Base-by-base conservation (phyloP, 2,888 invertebrate species). In the Pristionchus arcanus region DNA sequence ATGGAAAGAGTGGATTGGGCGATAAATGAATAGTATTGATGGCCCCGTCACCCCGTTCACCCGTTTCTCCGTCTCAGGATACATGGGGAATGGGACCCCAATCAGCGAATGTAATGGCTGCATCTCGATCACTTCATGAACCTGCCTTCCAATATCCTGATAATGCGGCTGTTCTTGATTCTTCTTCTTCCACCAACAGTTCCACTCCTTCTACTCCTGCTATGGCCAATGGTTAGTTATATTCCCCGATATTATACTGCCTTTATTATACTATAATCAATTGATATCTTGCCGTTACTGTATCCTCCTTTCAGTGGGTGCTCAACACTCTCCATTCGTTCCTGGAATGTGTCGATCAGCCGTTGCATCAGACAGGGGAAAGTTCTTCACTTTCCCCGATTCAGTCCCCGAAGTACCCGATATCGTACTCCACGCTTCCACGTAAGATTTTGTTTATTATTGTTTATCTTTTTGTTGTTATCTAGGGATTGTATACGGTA, bases 181-280 rank as follows among this genome's bases (percentile, higher is more conserved):
- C 93, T 25, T 94, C 93, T 2, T 93, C 93, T 4, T 94, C 94
- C 7, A 94, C 94, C 16, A 94, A 94, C 81, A 94, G 94, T 90
- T 94, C 94, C 31, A 93, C 94, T 19, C 94, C 94, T 5, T 93
- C 94, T 34, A 94, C 94, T 53, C 94, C 94, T 55, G 94, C 93
- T 19, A 49, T 92, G 88, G 91, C 91, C 31, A 87, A 86, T 90
- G 74, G 87, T 88, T 21, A 88, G 87, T 55, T n/a, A 21, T 31
- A 49, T 2, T 16, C 31, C 16, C 71, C 34, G 3, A 7, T 16
- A 66, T n/a, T n/a, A 2, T 4, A 9, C 71, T 71, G 1, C 71
- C 21, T 71, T 31, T 21, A n/a, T 31, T 31, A 53, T 16, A 5
- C 49, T 83, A 11, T 13, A 49, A 49, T 49, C 42, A 49, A 7